Conservation (phyloP, 2,113 vertebrate species). For the Hippocampus comes region DNA sequence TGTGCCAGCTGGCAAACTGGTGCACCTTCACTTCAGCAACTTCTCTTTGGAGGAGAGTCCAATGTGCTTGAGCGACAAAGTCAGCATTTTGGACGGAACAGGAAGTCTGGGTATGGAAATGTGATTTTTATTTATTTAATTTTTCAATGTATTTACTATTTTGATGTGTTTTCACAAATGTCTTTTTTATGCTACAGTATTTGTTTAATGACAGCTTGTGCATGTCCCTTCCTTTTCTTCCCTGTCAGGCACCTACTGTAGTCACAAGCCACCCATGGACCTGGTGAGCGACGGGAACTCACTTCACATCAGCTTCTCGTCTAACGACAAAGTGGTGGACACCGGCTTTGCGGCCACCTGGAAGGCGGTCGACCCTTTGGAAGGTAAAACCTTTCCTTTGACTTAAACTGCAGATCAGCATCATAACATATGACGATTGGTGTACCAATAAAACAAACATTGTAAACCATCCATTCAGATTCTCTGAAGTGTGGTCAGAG, state of each 20-base stretch:
- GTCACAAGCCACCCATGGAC: conserved; percentile 55
- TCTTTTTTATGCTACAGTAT: neutral
- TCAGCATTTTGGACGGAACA: conserved; percentile 59
- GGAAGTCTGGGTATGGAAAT: conserved; percentile 64
- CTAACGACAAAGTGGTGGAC: conserved; percentile 72
- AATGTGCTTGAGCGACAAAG: conserved; percentile 67
- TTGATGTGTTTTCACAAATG: neutral
- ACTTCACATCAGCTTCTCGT: conserved; percentile 65
- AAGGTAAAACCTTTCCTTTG: conserved; percentile 38
- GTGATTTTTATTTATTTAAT: neutral
- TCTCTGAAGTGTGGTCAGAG: no score
- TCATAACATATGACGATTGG: no score
- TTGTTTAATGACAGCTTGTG: neutral
- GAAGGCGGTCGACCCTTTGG: conserved; percentile 60
- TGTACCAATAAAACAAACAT: no score
- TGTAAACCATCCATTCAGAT: no score
- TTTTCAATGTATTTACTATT: neutral
- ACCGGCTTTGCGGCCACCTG: conserved; percentile 69
- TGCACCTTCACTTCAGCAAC: conserved; percentile 68
- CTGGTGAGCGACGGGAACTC: conserved; percentile 66
- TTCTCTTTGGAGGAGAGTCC: conserved; percentile 73
- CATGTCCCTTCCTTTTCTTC: conserved; percentile 4
- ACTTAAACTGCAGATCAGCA: no score
- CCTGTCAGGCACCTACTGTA: conserved; percentile 66
- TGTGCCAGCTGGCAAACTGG: conserved; percentile 61